phyloP scores from a whole-genome alignment of 2,888 invertebrate genomes.

The Polymixis flavicincta region DNA sequence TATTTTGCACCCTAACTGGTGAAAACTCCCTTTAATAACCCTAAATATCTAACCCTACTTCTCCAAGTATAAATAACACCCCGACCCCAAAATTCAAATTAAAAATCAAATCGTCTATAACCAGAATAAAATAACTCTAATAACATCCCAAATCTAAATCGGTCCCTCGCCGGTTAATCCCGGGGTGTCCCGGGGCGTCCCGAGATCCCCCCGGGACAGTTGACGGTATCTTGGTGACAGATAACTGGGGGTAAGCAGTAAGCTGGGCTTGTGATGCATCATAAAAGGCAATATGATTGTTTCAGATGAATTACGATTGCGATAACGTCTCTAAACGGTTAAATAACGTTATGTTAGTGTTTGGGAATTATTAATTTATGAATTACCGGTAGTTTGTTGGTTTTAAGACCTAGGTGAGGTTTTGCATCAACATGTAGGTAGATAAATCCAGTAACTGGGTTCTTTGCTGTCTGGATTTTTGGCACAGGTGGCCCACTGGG shows the following conservation, averaged over 20 bases:
- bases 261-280: conserved; percentile 82
- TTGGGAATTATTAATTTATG: conserved; percentile 63
- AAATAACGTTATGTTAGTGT: conserved; percentile 67
- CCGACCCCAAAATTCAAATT: conserved; percentile 56
- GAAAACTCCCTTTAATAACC: conserved; percentile 17
- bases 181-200: conserved; percentile 65
- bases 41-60: conserved; percentile 37
- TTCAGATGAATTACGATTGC: conserved; percentile 80
- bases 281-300: conserved; percentile 87
- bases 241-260: conserved; percentile 77
- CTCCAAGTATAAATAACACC: conserved; percentile 47
- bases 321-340: conserved; percentile 77
- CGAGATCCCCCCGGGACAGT: conserved; percentile 80
- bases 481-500: background rate
- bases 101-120: conserved; percentile 67
- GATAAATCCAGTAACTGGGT: too few species aligned
- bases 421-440: background rate
- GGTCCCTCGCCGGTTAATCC: conserved; percentile 70
- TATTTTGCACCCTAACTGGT: conserved; percentile 1
- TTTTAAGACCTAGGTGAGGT: background rate
- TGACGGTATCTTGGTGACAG: conserved; percentile 87
- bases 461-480: background rate
- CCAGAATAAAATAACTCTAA: conserved; percentile 64
- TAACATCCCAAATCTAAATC: conserved; percentile 66
- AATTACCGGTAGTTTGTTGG: conserved; percentile 13